A percentile compares a stretch with the other conserved stretches of the same genome.
Conservation (phyloP, 2,113 vertebrate species). For the Anser cygnoides region DNA sequence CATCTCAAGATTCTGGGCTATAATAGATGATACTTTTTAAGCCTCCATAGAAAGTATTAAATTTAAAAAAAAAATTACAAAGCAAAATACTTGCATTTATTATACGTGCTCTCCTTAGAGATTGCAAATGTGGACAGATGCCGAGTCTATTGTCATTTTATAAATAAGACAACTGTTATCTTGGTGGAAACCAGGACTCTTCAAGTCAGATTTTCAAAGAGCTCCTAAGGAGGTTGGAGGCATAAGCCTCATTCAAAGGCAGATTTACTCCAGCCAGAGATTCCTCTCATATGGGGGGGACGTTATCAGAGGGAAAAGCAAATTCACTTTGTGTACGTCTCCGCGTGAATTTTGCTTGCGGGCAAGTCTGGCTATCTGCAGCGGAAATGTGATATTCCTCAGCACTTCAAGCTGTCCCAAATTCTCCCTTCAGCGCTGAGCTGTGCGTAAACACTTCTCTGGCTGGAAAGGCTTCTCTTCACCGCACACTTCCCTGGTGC, state of each 20-base stretch:
- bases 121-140: neutral
- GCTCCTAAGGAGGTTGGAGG: neutral
- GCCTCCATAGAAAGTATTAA: neutral
- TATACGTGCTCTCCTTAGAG: neutral
- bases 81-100: neutral
- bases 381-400: neutral
- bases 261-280: neutral
- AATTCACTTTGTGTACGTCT: neutral
- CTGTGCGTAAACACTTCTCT: neutral
- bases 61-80: neutral
- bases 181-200: neutral
- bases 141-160: neutral
- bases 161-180: neutral
- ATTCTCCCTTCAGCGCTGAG: neutral
- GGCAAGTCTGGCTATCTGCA: neutral
- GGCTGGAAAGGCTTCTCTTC: neutral
- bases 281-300: neutral
- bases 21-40: neutral
- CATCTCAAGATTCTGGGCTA: neutral
- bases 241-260: neutral
- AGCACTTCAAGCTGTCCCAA: neutral
- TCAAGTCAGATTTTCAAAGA: neutral
- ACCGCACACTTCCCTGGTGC: neutral
- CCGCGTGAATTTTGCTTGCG: neutral
- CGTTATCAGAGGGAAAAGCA: neutral